Base-by-base conservation (phyloP, 2,888 invertebrate genomes). In the Orgyia antiqua region DNA sequence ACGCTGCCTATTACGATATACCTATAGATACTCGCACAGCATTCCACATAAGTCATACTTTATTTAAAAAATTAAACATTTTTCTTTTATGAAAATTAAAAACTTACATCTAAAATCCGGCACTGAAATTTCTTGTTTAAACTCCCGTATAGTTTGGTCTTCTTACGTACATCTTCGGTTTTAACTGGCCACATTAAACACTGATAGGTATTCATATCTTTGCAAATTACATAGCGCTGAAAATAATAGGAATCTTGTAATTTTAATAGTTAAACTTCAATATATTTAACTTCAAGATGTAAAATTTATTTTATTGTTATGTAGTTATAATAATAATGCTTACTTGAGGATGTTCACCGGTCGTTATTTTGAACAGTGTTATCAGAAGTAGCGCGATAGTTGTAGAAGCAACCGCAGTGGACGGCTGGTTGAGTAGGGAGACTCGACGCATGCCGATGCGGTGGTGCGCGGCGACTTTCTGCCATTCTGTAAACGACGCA, bases 401-500 rank as follows among this genome's bases (percentile, higher is more conserved):
- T 24, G 26, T 24, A 11, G 15, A 23, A 18, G 19, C 31, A 23
- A 28, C 36, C 33, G 27, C 27, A 27, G 34, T 31, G 39, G 37
- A 51, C 52, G 45, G 47, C 37, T 34, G 37, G 45, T 39, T 41
- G 35, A 39, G 46, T 38, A 45, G 56, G 54, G 62, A 58, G 51
- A 42, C 42, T 51, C 44, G 66, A 62, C 63, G 68, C 83, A 83
- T 80, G 71, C 60, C 78, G 68, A 51, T 68, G 59, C 53, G 57
- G 50, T 68, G 70, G 64, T 62, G 63, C 57, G 66, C 67, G 61
- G 51, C 51, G 58, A 56, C 57, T 57, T 60, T 78, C 73, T 74
- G 76, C 54, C 63, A 60, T 45, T 56, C 45, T 15, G 39, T 31
- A 42, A 48, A 30, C 48, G 44, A 31, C 51, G 38, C 47, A 42